phyloP scores from a whole-genome alignment of 2,888 invertebrate genomes.

The Lingula anatina region DNA sequence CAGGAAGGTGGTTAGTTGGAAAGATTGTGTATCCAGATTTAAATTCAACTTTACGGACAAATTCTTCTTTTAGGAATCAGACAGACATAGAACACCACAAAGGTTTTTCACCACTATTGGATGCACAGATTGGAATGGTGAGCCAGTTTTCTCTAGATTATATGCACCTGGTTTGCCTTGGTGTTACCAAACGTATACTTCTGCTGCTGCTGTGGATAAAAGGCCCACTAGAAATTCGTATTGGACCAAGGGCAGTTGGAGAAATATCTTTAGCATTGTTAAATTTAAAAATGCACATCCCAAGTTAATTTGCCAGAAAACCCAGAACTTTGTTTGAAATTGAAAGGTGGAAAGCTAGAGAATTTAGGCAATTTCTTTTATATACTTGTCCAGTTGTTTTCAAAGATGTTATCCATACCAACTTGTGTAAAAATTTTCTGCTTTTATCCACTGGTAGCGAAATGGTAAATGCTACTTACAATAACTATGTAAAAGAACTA shows the following conservation, averaged over 20 bases:
- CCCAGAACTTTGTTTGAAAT: constrained; percentile 20
- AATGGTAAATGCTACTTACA: constrained; percentile 8
- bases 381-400: constrained; percentile 24
- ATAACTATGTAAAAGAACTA: constrained; percentile 14
- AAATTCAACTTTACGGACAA: too few species aligned
- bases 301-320: constrained; percentile 24
- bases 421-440: constrained; percentile 20
- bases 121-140: constrained; percentile 19
- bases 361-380: constrained; percentile 23
- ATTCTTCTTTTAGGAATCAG: constrained; percentile 5
- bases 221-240: constrained; percentile 12
- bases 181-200: constrained; percentile 28
- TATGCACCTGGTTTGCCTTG: constrained; percentile 37
- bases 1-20: too few species aligned
- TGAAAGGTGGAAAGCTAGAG: constrained; percentile 30
- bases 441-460: constrained; percentile 16
- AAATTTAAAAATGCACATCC: constrained; percentile 2
- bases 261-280: not conserved
- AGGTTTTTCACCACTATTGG: constrained; percentile 10
- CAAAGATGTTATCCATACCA: constrained; percentile 10
- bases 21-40: too few species aligned
- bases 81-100: constrained; percentile 14
- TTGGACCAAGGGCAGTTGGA: not conserved
- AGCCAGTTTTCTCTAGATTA: constrained; percentile 27
- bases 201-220: constrained; percentile 21